Evolutionary conservation across 2,113 vertebrate genomes (phyloP).

Genomic region (Actenoides lindsayi): DNA sequence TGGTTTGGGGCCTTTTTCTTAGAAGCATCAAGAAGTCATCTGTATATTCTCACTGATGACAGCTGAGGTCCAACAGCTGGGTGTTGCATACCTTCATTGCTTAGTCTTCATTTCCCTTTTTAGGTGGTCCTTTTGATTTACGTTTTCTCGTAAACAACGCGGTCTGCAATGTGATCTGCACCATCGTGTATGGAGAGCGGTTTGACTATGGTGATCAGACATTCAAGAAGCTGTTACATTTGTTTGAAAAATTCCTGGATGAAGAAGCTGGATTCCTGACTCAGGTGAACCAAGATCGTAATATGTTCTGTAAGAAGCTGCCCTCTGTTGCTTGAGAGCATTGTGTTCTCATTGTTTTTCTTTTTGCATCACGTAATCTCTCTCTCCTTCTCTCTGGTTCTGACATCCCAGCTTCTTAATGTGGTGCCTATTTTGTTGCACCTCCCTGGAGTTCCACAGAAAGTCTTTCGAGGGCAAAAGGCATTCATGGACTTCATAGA

Average conservation of each 20-base stretch:
- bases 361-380: background rate
- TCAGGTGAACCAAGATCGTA: conserved; percentile 29
- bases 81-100: background rate
- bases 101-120: background rate
- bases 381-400: background rate
- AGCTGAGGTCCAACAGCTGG: background rate
- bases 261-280: background rate
- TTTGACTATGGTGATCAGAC: conserved; percentile 63
- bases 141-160: conserved; percentile 17
- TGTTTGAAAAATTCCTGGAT: background rate
- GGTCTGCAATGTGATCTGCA: conserved; percentile 67
- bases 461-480: background rate
- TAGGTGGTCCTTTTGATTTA: conserved; percentile 67
- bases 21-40: background rate
- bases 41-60: background rate
- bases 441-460: conserved; percentile 57
- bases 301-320: background rate
- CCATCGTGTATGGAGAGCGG: conserved; percentile 44
- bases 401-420: conserved; percentile 55
- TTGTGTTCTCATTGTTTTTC: background rate
- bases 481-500: background rate
- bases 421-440: conserved; percentile 18
- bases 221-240: conserved; percentile 23
- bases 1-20: background rate
- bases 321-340: background rate